phyloP scores from a whole-genome alignment of 2,113 vertebrate species.

The Callionymus lyra region DNA sequence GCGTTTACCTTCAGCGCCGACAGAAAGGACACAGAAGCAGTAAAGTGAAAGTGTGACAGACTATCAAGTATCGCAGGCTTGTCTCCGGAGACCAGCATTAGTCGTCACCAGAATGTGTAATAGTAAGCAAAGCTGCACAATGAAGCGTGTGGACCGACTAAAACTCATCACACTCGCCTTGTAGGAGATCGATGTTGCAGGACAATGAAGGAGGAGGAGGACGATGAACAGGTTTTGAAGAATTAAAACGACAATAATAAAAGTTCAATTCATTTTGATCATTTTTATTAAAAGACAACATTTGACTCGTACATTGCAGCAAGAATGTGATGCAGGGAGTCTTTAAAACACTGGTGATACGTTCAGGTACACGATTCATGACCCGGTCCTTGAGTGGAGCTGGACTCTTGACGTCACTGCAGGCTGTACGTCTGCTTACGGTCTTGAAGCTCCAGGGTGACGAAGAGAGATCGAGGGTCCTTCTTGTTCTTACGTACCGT shows the following conservation, averaged over 20 bases:
- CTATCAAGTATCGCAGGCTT: conserved; percentile 1
- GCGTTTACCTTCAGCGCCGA: too few relatives aligned
- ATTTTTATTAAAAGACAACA: too few relatives aligned
- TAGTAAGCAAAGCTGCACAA: conserved; percentile 46
- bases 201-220: conserved; percentile 13
- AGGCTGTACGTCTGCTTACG: conserved; percentile 75
- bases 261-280: too few relatives aligned
- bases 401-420: conserved; percentile 53
- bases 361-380: too few relatives aligned
- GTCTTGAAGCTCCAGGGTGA: conserved; percentile 71
- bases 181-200: conserved; percentile 33
- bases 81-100: conserved; percentile 13
- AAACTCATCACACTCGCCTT: conserved; percentile 27
- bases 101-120: conserved; percentile 32
- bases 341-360: too few relatives aligned
- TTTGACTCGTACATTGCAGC: too few relatives aligned
- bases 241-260: too few relatives aligned
- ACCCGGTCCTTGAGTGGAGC: too few relatives aligned
- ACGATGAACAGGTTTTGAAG: neutral
- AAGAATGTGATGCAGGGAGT: too few relatives aligned
- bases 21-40: conserved; percentile 13
- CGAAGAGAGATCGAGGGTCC: conserved; percentile 82
- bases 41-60: conserved; percentile 10
- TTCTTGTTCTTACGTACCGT: conserved; percentile 80
- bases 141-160: conserved; percentile 39